Percentiles rank a stretch among this genome's conserved stretches.
Evolutionary conservation across 2,888 invertebrate genomes (phyloP).

Genomic region (Spilosoma lubricipeda): DNA sequence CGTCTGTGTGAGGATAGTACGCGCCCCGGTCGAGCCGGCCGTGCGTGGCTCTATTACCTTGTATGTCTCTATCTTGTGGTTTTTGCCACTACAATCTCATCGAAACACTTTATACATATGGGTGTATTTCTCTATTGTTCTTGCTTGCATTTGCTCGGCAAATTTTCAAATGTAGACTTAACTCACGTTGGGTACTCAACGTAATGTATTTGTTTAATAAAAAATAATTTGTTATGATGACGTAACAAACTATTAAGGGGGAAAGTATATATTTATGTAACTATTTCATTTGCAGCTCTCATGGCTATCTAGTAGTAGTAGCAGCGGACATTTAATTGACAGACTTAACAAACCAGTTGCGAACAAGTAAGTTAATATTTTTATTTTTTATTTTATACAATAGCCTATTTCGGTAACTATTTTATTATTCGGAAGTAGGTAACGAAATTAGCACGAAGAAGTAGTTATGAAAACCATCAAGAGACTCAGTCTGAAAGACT

Average conservation of each 20-base stretch:
- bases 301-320: slow-evolving; percentile 70
- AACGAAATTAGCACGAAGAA: no score
- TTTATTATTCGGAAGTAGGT: background rate
- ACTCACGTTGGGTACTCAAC: background rate
- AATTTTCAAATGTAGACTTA: background rate
- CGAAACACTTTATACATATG: no score
- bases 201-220: no score
- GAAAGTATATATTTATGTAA: background rate
- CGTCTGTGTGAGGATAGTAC: no score
- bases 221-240: background rate
- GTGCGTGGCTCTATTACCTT: no score
- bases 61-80: no score
- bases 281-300: slow-evolving; percentile 67
- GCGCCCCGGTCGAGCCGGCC: no score
- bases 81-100: no score
- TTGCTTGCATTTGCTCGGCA: no score
- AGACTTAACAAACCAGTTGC: slow-evolving; percentile 64
- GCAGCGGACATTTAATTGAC: slow-evolving; percentile 70
- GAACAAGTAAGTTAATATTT: slow-evolving; percentile 64
- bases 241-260: background rate
- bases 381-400: background rate
- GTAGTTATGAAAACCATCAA: no score
- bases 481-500: no score
- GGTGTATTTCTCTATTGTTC: no score
- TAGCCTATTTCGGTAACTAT: background rate